A percentile compares a stretch with the other conserved stretches of the same genome.
These are phyloP conservation scores for Sphinx pinastri DNA, from an alignment of 2,888 invertebrate species.

Conservation along the genomic window DNA sequence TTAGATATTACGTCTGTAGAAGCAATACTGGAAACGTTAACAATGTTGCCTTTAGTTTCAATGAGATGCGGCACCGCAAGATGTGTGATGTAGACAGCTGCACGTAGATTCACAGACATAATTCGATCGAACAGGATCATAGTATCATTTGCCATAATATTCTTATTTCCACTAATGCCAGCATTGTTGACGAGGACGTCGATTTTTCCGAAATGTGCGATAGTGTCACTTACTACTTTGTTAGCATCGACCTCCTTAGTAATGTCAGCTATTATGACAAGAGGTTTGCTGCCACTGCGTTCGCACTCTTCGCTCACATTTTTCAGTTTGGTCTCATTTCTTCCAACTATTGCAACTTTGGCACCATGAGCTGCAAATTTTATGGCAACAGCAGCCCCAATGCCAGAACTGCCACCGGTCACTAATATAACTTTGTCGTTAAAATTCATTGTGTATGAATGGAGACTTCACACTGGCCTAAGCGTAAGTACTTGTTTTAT, in stretches of 20 bases:
- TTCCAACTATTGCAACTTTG: constrained; percentile 1
- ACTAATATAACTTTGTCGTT: neutral
- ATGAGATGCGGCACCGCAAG: neutral
- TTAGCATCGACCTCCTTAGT: neutral
- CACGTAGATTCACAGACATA: neutral
- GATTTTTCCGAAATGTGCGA: neutral
- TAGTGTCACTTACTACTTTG: neutral
- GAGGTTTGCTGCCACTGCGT: neutral
- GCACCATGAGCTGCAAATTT: constrained; percentile 11
- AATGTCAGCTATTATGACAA: neutral
- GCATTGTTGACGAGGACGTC: neutral
- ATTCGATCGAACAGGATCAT: neutral
- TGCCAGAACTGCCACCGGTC: neutral
- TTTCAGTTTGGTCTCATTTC: constrained; percentile 1
- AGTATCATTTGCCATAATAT: neutral
- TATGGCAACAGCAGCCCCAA: neutral
- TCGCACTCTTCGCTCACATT: neutral
- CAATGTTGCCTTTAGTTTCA: neutral
- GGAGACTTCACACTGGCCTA: neutral
- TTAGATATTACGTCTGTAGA: too few relatives aligned
- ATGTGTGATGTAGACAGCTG: neutral
- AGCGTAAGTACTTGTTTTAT: neutral
- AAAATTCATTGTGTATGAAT: neutral
- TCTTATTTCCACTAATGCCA: neutral
- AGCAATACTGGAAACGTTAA: constrained; percentile 1